These are phyloP conservation scores for Rhadina sibilatrix DNA, from an alignment of 2,113 vertebrate species.

Conservation along the genomic window DNA sequence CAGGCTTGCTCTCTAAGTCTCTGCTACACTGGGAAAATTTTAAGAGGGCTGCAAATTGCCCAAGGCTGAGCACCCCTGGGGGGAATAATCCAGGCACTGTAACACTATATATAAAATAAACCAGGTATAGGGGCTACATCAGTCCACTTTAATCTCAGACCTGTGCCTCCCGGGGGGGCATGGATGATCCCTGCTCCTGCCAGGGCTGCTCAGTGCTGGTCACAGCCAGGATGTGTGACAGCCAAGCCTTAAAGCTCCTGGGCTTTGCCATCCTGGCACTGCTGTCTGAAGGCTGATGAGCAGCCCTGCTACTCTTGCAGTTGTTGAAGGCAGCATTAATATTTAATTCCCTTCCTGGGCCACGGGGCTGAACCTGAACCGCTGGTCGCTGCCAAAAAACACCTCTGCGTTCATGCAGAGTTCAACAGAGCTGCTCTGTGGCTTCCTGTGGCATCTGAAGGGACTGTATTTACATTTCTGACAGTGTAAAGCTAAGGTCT, in stretches of 20 bases:
- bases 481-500: neutral
- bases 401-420: neutral
- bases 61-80: neutral
- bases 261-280: neutral
- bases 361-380: neutral
- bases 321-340: neutral
- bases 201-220: accelerated
- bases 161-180: accelerated
- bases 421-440: neutral
- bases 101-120: neutral
- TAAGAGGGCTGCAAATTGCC: neutral
- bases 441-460: neutral
- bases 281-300: neutral
- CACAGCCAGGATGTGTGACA: neutral
- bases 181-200: neutral
- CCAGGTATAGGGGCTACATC: neutral
- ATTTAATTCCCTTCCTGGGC: neutral
- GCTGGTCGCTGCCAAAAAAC: neutral
- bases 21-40: neutral
- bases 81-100: neutral
- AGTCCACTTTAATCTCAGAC: neutral
- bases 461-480: neutral
- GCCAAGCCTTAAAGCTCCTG: neutral
- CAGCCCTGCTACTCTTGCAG: neutral
- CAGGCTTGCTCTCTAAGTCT: neutral